A percentile compares a stretch with the other conserved stretches of the same genome.
phyloP scores from a whole-genome alignment of 2,797 vertebrate species.

The Pseudotriccus pelzelni region DNA sequence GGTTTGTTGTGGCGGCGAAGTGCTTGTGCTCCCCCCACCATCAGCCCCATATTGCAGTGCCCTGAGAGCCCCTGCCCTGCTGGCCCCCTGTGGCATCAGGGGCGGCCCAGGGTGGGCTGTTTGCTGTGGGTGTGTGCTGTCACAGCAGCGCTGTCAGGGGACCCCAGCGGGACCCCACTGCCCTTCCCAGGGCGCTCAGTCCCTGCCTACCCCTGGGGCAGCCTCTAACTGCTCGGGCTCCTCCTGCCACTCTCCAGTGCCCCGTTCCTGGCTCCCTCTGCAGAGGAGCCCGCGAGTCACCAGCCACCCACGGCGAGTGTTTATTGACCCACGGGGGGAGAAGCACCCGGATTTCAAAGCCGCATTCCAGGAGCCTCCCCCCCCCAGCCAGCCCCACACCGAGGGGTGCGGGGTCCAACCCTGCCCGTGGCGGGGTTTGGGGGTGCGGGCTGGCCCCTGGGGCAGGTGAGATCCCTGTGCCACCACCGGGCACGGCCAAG shows the following conservation, averaged over 20 bases:
- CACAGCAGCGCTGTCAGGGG: not conserved
- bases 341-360: not conserved
- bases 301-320: not conserved
- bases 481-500: rapidly evolving
- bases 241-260: not conserved
- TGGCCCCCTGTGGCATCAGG: not conserved
- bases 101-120: not conserved
- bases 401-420: not conserved
- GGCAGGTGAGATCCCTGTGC: not conserved
- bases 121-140: rapidly evolving
- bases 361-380: not conserved
- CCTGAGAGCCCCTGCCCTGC: not conserved
- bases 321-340: not conserved
- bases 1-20: not conserved
- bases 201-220: rapidly evolving
- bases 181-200: not conserved
- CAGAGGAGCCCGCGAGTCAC: not conserved
- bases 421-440: rapidly evolving
- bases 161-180: rapidly evolving
- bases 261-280: not conserved
- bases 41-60: not conserved
- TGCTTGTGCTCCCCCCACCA: rapidly evolving
- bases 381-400: not conserved
- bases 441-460: not conserved
- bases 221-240: not conserved